Conservation (phyloP, 2,113 vertebrate genomes). For the Fukomys damarensis region DNA sequence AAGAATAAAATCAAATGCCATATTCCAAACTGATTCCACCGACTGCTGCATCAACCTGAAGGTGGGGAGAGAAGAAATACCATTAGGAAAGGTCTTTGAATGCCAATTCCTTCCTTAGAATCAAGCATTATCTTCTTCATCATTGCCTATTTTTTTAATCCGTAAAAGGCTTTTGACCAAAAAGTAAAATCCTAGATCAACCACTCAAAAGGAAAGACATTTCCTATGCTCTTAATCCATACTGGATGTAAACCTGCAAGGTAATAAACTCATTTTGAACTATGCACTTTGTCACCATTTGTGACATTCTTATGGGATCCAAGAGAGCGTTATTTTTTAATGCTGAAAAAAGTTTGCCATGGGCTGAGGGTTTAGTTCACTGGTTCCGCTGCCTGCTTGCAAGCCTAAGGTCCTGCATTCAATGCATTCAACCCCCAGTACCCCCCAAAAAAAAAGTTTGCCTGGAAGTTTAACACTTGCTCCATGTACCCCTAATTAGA, state of each 20-base stretch:
- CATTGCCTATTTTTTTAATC: not conserved
- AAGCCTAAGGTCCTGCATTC: no score
- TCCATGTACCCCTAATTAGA: not conserved
- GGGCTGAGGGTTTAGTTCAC: no score
- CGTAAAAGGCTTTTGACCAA: not conserved
- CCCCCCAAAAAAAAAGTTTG: no score
- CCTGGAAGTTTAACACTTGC: not conserved
- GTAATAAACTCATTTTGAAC: not conserved
- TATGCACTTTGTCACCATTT: no score
- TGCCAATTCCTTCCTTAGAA: not conserved
- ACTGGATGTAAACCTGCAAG: not conserved
- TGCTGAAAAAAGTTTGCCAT: no score
- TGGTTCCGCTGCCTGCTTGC: no score
- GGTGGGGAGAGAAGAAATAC: not conserved
- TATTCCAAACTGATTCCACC: slow-evolving; percentile 98
- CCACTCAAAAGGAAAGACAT: not conserved
- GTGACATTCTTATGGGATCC: not conserved
- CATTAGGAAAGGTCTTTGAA: not conserved
- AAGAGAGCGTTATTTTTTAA: not conserved
- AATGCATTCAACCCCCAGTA: no score
- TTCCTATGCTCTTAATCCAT: not conserved
- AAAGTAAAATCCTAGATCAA: not conserved
- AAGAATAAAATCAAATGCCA: slow-evolving; percentile 99
- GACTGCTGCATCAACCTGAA: slow-evolving; percentile 97
- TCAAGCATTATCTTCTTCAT: not conserved